A percentile compares a stretch with the other conserved stretches of the same genome.
Conservation (phyloP, 2,797 vertebrate species). For the Platalea minor region DNA sequence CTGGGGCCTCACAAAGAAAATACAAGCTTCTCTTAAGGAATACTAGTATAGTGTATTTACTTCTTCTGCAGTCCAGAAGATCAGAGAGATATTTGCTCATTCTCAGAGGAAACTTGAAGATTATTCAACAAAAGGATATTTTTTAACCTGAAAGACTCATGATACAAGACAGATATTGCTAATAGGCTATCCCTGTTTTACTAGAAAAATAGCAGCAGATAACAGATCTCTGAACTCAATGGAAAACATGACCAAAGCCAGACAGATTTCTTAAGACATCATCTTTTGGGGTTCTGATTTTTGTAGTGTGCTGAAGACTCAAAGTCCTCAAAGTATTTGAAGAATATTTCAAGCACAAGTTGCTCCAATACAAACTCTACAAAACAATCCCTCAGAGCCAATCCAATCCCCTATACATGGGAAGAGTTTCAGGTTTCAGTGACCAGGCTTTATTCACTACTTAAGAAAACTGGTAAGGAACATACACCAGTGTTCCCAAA, state of each 20-base stretch:
- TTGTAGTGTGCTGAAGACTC: neutral
- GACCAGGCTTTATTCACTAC: neutral
- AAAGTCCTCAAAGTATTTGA: neutral
- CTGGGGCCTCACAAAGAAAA: neutral
- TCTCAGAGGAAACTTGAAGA: neutral
- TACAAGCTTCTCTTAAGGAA: neutral
- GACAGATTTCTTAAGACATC: neutral
- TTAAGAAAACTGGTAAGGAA: neutral
- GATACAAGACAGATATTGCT: neutral
- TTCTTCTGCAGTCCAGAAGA: neutral
- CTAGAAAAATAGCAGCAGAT: neutral
- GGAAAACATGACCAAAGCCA: neutral
- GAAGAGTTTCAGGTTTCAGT: neutral
- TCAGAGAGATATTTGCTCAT: neutral
- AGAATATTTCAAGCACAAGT: neutral
- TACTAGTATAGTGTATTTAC: neutral
- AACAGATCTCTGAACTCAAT: neutral
- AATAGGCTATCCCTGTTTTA: neutral
- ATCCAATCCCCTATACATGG: accelerated
- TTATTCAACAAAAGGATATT: neutral
- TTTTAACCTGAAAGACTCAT: neutral
- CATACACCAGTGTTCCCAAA: neutral
- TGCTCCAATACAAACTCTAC: neutral
- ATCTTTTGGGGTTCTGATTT: neutral
- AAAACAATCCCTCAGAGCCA: neutral